Conservation (phyloP, 2,888 invertebrate genomes). For the Thyatira batis region DNA sequence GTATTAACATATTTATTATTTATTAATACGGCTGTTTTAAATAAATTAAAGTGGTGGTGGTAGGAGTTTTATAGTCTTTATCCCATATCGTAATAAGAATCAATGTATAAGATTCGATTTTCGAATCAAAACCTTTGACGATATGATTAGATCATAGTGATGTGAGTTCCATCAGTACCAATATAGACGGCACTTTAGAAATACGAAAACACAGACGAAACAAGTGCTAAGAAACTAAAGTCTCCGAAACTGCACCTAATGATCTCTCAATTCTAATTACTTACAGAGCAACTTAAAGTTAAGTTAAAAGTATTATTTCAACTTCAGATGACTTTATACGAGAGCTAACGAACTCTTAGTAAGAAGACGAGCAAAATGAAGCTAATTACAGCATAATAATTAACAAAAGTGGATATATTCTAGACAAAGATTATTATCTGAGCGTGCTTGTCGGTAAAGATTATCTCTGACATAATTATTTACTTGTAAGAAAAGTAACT, state of each 20-base stretch:
- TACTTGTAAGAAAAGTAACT: not conserved
- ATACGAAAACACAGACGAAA: too few relatives aligned
- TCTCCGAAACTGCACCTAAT: not conserved
- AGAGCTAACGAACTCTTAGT: not conserved
- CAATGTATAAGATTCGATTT: too few relatives aligned
- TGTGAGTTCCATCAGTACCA: too few relatives aligned
- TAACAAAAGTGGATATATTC: not conserved
- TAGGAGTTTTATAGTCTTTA: not conserved
- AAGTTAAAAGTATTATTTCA: not conserved
- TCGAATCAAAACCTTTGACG: too few relatives aligned
- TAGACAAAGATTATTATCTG: not conserved
- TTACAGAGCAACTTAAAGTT: not conserved
- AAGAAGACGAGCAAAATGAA: not conserved
- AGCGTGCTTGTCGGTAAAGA: not conserved
- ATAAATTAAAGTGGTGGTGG: conserved; percentile 5
- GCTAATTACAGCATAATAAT: not conserved
- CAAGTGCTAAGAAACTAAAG: conserved; percentile 16
- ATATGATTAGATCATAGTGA: too few relatives aligned
- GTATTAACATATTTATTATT: conserved; percentile 41
- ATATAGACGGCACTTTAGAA: too few relatives aligned
- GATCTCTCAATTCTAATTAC: not conserved
- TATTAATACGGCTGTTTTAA: conserved; percentile 9
- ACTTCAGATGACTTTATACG: not conserved
- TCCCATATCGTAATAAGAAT: too few relatives aligned
- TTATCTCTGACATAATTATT: not conserved